A percentile compares a stretch with the other conserved stretches of the same genome.
Conservation (phyloP, 2,797 vertebrate genomes). For the Lutjanus campechanus region DNA sequence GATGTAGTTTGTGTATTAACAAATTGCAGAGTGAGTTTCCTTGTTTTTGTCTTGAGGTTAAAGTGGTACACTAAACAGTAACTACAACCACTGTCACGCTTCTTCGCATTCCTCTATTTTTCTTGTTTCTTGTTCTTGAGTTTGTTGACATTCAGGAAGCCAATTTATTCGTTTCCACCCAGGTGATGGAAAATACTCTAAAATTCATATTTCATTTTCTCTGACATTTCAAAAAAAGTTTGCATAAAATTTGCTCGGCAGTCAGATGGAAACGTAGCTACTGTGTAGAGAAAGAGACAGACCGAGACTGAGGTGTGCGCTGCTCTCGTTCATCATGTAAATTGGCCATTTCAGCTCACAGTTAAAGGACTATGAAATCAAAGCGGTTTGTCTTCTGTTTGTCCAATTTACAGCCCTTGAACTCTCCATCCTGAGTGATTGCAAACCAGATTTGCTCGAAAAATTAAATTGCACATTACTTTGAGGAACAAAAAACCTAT, state of each 20-base stretch:
- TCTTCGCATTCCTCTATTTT: conserved; percentile 30
- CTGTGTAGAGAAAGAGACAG: not conserved
- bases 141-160: conserved; percentile 63
- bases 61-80: conserved; percentile 26
- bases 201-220: conserved; percentile 52
- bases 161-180: conserved; percentile 49
- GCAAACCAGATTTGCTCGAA: conserved; percentile 21
- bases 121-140: too few species aligned
- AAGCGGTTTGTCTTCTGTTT: conserved; percentile 37
- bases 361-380: conserved; percentile 21
- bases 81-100: not conserved
- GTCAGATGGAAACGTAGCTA: conserved; percentile 17
- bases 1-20: conserved; percentile 5
- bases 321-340: conserved; percentile 19
- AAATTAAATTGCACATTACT: conserved; percentile 5
- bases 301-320: not conserved
- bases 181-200: conserved; percentile 37
- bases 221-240: conserved; percentile 58
- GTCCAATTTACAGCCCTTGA: conserved; percentile 20
- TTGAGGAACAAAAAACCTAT: not conserved
- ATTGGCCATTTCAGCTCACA: conserved; percentile 16
- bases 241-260: conserved; percentile 38
- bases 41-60: conserved; percentile 45
- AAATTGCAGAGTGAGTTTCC: conserved; percentile 17
- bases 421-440: conserved; percentile 6